Conservation (phyloP, 2,888 invertebrate genomes). For the Eupithecia abbreviata region DNA sequence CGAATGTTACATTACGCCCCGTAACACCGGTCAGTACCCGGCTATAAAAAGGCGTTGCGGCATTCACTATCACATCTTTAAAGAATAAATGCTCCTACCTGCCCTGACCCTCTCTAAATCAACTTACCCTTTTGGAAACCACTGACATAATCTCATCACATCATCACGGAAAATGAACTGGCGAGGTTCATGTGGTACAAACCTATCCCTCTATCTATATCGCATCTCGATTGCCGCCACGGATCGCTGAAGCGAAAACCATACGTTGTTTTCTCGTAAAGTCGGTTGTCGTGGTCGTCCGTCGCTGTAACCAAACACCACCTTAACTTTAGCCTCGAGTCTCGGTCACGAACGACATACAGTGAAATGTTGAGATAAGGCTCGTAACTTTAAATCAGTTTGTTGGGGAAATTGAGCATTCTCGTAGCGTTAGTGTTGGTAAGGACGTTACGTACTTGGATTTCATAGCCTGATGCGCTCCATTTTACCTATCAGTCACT, state of each 20-base stretch:
- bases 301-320: slow-evolving; percentile 30
- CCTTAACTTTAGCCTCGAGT: slow-evolving; percentile 31
- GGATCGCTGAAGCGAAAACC: slow-evolving; percentile 25
- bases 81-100: neutral
- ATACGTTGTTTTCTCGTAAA: slow-evolving; percentile 22
- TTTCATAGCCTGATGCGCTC: neutral
- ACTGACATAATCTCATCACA: slow-evolving; percentile 5
- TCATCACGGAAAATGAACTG: neutral
- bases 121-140: neutral
- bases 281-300: slow-evolving; percentile 22
- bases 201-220: slow-evolving; percentile 3
- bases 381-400: slow-evolving; percentile 13
- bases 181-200: neutral
- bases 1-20: too few species aligned
- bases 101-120: neutral
- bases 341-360: slow-evolving; percentile 23
- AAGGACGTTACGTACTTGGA: neutral
- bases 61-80: neutral
- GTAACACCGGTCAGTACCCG: too few species aligned
- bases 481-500: neutral
- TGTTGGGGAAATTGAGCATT: slow-evolving; percentile 14
- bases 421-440: neutral
- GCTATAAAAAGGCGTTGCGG: neutral
- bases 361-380: slow-evolving; percentile 26
- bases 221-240: slow-evolving; percentile 8